Conservation (phyloP, 2,113 vertebrate species). For the Piaya cayana region DNA sequence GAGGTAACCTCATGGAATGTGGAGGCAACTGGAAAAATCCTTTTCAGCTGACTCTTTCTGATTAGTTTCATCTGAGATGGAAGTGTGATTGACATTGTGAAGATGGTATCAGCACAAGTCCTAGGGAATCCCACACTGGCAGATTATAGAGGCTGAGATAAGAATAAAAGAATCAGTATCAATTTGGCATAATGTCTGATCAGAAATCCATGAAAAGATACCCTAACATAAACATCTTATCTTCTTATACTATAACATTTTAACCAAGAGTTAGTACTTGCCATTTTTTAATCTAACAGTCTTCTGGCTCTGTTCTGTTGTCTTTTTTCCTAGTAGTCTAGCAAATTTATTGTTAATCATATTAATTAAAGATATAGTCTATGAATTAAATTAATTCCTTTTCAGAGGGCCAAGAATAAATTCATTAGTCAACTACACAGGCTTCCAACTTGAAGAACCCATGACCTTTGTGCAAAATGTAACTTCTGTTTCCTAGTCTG, state of each 20-base stretch:
- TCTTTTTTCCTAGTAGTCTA: neutral
- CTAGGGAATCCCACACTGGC: neutral
- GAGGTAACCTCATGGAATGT: neutral
- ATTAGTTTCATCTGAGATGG: neutral
- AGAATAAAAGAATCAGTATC: neutral
- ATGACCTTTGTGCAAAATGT: neutral
- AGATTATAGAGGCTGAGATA: neutral
- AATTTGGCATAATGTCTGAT: neutral
- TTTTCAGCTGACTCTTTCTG: neutral
- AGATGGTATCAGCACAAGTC: neutral
- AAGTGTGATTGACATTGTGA: neutral
- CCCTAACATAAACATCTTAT: neutral
- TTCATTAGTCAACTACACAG: neutral
- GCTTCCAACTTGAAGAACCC: neutral
- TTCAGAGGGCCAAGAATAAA: neutral
- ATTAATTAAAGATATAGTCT: neutral
- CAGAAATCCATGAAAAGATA: neutral
- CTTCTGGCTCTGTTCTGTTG: neutral
- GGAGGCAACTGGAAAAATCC: accelerated
- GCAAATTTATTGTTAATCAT: neutral
- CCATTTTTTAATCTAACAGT: neutral
- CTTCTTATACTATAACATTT: neutral
- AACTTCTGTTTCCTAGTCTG: neutral
- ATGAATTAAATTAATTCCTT: neutral
- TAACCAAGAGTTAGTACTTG: neutral